These are phyloP conservation scores for Cactoblastis cactorum DNA, from an alignment of 2,888 invertebrate genomes.

Conservation along the genomic window DNA sequence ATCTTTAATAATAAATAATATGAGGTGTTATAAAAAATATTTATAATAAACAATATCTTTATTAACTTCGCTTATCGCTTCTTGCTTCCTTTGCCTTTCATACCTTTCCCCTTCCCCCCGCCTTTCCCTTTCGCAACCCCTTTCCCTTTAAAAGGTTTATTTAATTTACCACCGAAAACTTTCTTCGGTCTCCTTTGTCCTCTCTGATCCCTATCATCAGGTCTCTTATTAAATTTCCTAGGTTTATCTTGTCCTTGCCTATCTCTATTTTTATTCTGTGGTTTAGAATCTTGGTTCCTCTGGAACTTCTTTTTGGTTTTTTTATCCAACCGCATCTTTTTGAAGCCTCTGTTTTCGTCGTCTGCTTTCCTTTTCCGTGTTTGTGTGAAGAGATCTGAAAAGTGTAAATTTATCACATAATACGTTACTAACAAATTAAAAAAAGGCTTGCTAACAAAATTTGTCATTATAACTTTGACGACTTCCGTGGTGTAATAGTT, in stretches of 20 bases:
- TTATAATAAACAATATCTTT: constrained; percentile 2
- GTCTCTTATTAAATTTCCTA: constrained; percentile 30
- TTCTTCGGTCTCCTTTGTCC: constrained; percentile 45
- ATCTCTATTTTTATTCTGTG: constrained; percentile 29
- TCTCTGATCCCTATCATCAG: constrained; percentile 24
- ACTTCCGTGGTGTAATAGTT: too few species aligned
- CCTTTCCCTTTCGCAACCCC: constrained; percentile 34
- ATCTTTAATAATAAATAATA: too few species aligned
- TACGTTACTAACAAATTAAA: too few species aligned
- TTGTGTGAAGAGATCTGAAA: constrained; percentile 60
- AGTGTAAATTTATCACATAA: too few species aligned
- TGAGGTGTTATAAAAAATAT: background rate
- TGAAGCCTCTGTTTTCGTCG: constrained; percentile 57
- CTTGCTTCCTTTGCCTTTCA: constrained; percentile 31
- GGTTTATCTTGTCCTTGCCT: constrained; percentile 33
- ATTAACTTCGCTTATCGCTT: constrained; percentile 38
- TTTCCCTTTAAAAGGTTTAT: constrained; percentile 47
- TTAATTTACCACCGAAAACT: constrained; percentile 64
- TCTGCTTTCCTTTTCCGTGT: constrained; percentile 56
- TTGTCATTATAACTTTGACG: too few species aligned
- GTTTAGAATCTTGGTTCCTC: constrained; percentile 31
- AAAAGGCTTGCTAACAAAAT: too few species aligned
- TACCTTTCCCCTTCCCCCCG: constrained; percentile 34
- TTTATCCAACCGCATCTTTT: constrained; percentile 67
- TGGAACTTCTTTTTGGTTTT: constrained; percentile 62